Evolutionary conservation across 2,888 invertebrate species (phyloP).

Genomic region (Carcina quercana): DNA sequence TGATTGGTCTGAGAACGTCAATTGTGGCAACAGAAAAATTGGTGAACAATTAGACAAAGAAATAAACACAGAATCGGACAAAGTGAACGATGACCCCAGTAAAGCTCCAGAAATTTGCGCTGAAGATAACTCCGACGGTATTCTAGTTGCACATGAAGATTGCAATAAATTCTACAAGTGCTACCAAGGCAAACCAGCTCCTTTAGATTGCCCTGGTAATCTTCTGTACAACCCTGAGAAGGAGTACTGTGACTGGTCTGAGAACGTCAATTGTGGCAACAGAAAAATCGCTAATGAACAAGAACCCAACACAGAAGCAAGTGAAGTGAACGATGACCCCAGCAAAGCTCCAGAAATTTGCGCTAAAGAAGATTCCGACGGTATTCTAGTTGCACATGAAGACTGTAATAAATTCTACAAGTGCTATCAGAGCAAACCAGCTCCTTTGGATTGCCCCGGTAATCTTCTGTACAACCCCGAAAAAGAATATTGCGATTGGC

Average conservation of each 20-base stretch:
- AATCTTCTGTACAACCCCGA: slow-evolving; percentile 25
- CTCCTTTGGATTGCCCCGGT: slow-evolving; percentile 19
- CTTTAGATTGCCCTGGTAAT: slow-evolving; percentile 19
- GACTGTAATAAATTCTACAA: slow-evolving; percentile 28
- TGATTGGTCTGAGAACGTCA: slow-evolving; percentile 22
- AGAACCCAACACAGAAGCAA: slow-evolving; percentile 6
- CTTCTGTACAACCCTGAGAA: slow-evolving; percentile 26
- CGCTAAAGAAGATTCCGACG: slow-evolving; percentile 22
- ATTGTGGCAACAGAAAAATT: slow-evolving; percentile 7
- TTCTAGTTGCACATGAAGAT: slow-evolving; percentile 25
- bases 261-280: slow-evolving; percentile 18
- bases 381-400: slow-evolving; percentile 25
- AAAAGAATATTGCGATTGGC: slow-evolving; percentile 28
- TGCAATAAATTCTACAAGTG: slow-evolving; percentile 32
- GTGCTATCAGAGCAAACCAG: slow-evolving; percentile 22
- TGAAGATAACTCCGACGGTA: slow-evolving; percentile 21
- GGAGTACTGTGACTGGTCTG: slow-evolving; percentile 29
- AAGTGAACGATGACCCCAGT: not conserved
- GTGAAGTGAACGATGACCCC: slow-evolving; percentile 5
- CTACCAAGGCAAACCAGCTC: slow-evolving; percentile 19
- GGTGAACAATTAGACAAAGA: too few relatives aligned
- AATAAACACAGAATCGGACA: slow-evolving; percentile 16
- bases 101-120: slow-evolving; percentile 29
- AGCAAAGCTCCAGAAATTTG: slow-evolving; percentile 27
- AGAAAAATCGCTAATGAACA: not conserved